Percentiles rank a stretch among this genome's conserved stretches.
Evolutionary conservation across 2,888 invertebrate species (phyloP).

Genomic region (Xanthostigma xanthostigma): DNA sequence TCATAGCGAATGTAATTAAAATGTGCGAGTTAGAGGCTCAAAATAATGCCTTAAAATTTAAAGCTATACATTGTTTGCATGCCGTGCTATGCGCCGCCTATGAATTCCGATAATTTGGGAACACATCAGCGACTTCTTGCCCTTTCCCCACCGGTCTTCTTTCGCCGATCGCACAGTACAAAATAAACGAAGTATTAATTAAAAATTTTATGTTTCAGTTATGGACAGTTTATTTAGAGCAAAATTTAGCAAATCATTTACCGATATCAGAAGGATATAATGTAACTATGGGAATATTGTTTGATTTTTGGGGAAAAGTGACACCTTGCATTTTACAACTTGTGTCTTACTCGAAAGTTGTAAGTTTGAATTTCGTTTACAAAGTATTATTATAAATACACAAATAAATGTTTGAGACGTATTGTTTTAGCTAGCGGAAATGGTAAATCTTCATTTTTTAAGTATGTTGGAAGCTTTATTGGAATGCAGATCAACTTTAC

Average conservation of each 20-base stretch:
- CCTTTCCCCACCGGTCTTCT: no score
- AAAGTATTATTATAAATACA: slow-evolving; percentile 14
- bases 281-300: slow-evolving; percentile 63
- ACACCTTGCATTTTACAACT: slow-evolving; percentile 91
- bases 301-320: slow-evolving; percentile 98
- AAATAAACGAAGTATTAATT: not conserved
- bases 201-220: slow-evolving; percentile 34
- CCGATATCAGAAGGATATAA: slow-evolving; percentile 58
- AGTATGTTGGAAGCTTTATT: slow-evolving; percentile 87
- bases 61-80: no score
- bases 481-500: slow-evolving; percentile 86
- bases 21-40: no score
- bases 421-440: slow-evolving; percentile 72
- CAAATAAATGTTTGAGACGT: not conserved
- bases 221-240: slow-evolving; percentile 97
- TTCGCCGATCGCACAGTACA: no score
- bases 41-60: no score
- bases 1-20: no score
- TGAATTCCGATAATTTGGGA: no score
- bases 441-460: slow-evolving; percentile 92
- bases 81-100: no score
- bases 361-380: slow-evolving; percentile 31
- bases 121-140: no score
- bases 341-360: slow-evolving; percentile 80
- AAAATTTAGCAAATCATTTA: slow-evolving; percentile 50